These are phyloP conservation scores for Rhagonycha lutea DNA, from an alignment of 2,888 invertebrate genomes.

Conservation along the genomic window DNA sequence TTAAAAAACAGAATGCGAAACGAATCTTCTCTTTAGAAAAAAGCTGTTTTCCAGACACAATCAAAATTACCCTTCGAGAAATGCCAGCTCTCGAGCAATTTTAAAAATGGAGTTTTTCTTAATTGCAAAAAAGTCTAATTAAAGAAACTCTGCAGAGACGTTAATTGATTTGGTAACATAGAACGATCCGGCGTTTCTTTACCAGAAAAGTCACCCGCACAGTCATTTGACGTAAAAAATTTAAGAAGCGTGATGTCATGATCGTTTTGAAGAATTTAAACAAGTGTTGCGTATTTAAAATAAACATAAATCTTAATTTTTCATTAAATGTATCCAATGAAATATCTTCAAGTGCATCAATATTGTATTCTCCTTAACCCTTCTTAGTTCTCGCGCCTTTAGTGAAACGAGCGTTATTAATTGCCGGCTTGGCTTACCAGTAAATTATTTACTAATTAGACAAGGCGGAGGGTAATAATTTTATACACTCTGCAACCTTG, in stretches of 20 bases:
- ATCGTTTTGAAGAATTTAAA: constrained; percentile 21
- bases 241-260: constrained; percentile 27
- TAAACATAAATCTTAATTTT: constrained; percentile 29
- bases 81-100: constrained; percentile 49
- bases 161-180: constrained; percentile 57
- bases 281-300: constrained; percentile 24
- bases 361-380: constrained; percentile 41
- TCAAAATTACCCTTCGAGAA: constrained; percentile 52
- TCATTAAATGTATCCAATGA: constrained; percentile 28
- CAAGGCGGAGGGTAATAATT: constrained; percentile 53
- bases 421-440: constrained; percentile 57
- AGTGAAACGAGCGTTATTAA: constrained; percentile 53
- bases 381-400: constrained; percentile 37
- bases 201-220: constrained; percentile 6
- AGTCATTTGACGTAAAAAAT: constrained; percentile 23
- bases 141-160: constrained; percentile 51
- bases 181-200: constrained; percentile 39
- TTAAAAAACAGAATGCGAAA: constrained; percentile 41
- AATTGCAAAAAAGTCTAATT: constrained; percentile 55
- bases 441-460: constrained; percentile 61
- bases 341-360: constrained; percentile 28
- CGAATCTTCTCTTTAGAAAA: constrained; percentile 27
- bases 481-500: constrained; percentile 49
- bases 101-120: constrained; percentile 55
- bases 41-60: constrained; percentile 44